A percentile compares a stretch with the other conserved stretches of the same genome.
These are phyloP conservation scores for Apodemus sylvaticus DNA, from an alignment of 2,113 vertebrate genomes.

Conservation along the genomic window DNA sequence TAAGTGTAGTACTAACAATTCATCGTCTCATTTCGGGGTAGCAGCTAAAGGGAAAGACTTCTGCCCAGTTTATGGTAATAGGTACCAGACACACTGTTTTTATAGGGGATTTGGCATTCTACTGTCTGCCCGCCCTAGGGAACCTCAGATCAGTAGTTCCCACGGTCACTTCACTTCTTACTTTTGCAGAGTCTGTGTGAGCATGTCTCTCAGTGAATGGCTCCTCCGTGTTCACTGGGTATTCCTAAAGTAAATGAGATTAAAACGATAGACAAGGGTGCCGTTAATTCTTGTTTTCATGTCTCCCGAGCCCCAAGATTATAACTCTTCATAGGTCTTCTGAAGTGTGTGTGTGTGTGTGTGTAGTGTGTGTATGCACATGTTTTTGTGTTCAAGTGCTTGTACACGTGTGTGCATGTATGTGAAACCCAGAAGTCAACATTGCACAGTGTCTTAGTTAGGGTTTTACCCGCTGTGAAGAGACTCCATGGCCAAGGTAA, in stretches of 20 bases:
- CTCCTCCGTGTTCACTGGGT: neutral
- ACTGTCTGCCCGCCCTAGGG: neutral
- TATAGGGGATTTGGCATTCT: neutral
- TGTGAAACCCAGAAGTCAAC: neutral
- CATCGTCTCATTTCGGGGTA: neutral
- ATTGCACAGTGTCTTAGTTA: neutral
- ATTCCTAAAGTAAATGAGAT: neutral
- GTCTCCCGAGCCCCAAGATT: neutral
- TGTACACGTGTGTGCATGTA: neutral
- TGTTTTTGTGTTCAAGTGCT: neutral
- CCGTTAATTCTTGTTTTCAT: neutral
- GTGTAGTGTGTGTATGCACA: neutral
- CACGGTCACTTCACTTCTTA: neutral
- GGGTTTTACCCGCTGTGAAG: neutral
- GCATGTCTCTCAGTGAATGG: neutral
- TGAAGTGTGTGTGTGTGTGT: neutral
- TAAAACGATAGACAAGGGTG: neutral
- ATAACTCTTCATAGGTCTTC: neutral
- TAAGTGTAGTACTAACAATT: neutral
- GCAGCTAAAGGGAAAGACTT: neutral
- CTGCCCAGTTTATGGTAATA: neutral
- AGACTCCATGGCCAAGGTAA: neutral
- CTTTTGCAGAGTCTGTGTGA: neutral
- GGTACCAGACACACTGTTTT: neutral
- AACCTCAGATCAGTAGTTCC: neutral